Base-by-base conservation (phyloP, 2,888 invertebrate species). In the Aromia moschata region DNA sequence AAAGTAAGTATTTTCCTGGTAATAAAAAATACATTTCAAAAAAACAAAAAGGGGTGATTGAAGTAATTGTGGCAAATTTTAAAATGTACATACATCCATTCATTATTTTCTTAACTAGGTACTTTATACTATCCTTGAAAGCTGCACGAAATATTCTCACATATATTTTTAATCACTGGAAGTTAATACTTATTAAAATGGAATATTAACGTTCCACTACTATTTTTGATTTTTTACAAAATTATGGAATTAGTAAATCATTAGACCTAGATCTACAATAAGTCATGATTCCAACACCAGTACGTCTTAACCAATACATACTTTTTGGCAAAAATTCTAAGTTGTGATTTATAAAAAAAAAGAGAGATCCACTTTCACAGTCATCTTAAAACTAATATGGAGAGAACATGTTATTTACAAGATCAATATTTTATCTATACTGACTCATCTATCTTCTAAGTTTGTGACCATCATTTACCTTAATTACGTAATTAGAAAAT, bases 361-460 rank as follows among this genome's bases (percentile, higher is more conserved):
- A 55, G 45, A 46, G 58, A 64, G 61, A 64, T 64, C 64, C 54
- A 56, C 56, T 55, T 60, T 58, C 30, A 57, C 60, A 64, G 56
- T 64, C 64, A 61, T 58, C 61, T 61, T 56, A 61, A 61, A 56
- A 44, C 58, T 58, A 58, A 53, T 41, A 58, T 30, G 52, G 31
- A 52, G 52, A 52, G 52, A 52, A 52, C 52, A 52, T 52, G 52
- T 52, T 56, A 56, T 56, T 25, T 56, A 56, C 46, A 47, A 45
- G 45, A 40, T 47, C 18, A 33, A 31, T 46, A 10, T 12, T 45
- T 40, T 20, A 40, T 16, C 33, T 56, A 53, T 20, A 40, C 25
- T 33, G 56, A 41, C 41, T 52, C n/a, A 40, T 30, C 52, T 52
- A 54, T 37, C 10, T 33, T 11, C 36, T 54, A 54, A 31, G n/a